Percentiles rank a stretch among this genome's conserved stretches.
Evolutionary conservation across 2,113 vertebrate genomes (phyloP).

Genomic region (Cathartes aura): DNA sequence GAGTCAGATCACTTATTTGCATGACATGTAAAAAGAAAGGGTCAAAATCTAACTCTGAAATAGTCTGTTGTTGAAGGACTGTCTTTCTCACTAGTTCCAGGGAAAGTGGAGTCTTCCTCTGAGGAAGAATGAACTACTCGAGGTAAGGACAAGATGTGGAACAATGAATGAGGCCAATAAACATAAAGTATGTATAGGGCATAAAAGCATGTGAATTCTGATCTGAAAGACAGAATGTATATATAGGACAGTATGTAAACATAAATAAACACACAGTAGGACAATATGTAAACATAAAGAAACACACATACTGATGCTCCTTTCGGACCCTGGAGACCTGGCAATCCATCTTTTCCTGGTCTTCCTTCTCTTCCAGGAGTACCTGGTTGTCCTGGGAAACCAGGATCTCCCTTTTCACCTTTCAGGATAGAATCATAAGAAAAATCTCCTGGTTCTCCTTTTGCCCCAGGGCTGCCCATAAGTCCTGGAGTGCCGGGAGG

Average conservation of each 20-base stretch:
- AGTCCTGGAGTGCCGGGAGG: slow-evolving; percentile 81
- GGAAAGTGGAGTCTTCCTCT: neutral
- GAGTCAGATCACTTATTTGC: neutral
- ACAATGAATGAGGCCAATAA: neutral
- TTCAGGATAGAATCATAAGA: slow-evolving; percentile 83
- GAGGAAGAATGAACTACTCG: neutral
- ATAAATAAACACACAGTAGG: neutral
- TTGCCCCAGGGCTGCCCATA: slow-evolving; percentile 85
- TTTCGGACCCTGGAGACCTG: slow-evolving; percentile 86
- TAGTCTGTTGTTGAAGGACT: neutral
- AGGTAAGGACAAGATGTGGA: neutral
- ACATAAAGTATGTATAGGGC: neutral
- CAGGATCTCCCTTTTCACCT: slow-evolving; percentile 89
- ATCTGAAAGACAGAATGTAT: neutral
- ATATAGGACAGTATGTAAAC: neutral
- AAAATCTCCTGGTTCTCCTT: slow-evolving; percentile 92
- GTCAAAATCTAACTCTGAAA: neutral
- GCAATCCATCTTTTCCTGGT: slow-evolving; percentile 85
- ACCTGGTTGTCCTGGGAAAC: slow-evolving; percentile 82
- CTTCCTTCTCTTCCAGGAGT: slow-evolving; percentile 82
- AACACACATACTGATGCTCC: slow-evolving; percentile 85
- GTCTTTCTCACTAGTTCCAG: neutral
- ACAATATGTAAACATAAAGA: neutral
- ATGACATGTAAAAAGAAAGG: neutral
- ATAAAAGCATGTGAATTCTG: neutral